These are phyloP conservation scores for Macquaria ambigua DNA, from an alignment of 2,113 vertebrate species.

Conservation along the genomic window DNA sequence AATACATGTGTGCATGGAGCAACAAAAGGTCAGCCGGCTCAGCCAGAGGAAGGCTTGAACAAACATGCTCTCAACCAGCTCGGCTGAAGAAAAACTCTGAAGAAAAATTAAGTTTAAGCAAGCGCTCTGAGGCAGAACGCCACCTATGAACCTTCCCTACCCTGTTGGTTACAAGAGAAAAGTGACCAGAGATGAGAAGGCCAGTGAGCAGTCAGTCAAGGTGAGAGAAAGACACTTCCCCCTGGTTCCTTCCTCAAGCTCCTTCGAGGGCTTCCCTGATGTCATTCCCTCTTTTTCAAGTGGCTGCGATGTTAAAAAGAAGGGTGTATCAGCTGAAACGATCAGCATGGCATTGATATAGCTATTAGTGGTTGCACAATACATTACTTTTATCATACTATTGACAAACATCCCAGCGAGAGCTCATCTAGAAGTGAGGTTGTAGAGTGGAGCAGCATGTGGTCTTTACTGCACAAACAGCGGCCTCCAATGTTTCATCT, in stretches of 20 bases:
- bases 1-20: no score
- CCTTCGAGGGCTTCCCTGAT: neutral
- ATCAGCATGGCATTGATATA: neutral
- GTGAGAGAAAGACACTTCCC: neutral
- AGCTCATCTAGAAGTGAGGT: neutral
- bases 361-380: neutral
- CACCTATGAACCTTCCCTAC: conserved; percentile 29
- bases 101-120: no score
- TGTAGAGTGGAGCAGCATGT: neutral
- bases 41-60: no score
- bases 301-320: neutral
- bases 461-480: neutral
- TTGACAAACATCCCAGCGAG: neutral
- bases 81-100: no score
- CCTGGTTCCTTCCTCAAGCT: neutral
- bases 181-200: conserved; percentile 16
- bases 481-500: neutral
- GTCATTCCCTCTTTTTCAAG: neutral
- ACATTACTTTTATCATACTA: neutral
- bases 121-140: conserved; percentile 38
- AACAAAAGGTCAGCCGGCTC: no score
- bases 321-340: neutral
- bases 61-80: no score
- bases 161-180: conserved; percentile 9
- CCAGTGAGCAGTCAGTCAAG: conserved; percentile 12